Evolutionary conservation across 2,888 invertebrate genomes (phyloP), one percentile per base, ranked within the genome.

Genomic region (Synanthedon andrenaeformis): DNA sequence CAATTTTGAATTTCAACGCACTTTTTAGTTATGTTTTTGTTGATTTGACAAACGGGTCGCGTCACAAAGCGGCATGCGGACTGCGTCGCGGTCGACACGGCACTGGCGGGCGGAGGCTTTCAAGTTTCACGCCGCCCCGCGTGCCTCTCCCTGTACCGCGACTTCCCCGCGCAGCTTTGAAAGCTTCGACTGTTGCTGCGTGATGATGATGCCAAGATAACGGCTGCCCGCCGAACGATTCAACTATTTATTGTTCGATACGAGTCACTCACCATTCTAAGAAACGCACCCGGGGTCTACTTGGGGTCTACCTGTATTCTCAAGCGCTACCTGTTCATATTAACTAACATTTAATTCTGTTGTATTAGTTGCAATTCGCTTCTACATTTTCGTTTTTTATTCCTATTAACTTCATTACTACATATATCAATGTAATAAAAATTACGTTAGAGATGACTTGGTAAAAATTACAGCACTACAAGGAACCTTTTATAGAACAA

Each of bases 131-230:
- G 74, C 74, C 75, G 67, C 77, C 69, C 78, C 76, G 72, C 76
- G 70, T 69, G 72, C 76, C 72, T 70, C 78, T 75, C 60, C 64
- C 72, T 70, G 64, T 71, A 59, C 61, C 63, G 58, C 66, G 59
- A 58, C 66, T 62, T 65, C 66, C 70, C 76, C 71, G 76, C 74
- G 81, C 72, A 81, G 79, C 80, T 78, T 12, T 14, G 63, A 82
- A 79, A 81, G 83, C 84, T 83, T 79, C 79, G 75, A 71, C 76
- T 76, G 70, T 72, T 70, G 74, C 76, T 75, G 77, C 78, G 75
- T 79, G 82, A 81, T 82, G 84, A 82, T 85, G 82, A 81, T 82
- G 74, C 79, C 71, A 70, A 81, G 84, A 85, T 86, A 84, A 86
- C 83, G 79, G 82, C 79, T 74, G 76, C 77, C 77, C 75, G 76